These are phyloP conservation scores for Zelostemma sp. DNA, from an alignment of 1,140 invertebrate species.

Conservation along the genomic window DNA sequence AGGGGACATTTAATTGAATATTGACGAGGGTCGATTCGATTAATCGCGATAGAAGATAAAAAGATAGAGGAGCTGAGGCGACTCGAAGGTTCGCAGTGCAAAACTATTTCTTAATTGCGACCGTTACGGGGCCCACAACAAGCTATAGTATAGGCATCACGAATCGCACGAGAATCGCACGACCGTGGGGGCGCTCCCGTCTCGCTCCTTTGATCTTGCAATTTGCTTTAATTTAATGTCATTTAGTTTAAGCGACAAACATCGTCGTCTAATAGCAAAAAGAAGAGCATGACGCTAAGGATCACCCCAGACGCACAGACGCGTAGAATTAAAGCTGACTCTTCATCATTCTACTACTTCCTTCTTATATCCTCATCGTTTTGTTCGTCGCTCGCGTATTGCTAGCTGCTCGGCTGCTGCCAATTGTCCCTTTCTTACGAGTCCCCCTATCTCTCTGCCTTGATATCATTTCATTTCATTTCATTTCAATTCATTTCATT, in stretches of 20 bases:
- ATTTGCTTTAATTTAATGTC: constrained; percentile 31
- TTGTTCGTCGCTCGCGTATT: no score
- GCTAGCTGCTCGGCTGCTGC: no score
- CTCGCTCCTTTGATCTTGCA: constrained; percentile 25
- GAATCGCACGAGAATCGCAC: no score
- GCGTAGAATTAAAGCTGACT: not conserved
- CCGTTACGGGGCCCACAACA: constrained; percentile 12
- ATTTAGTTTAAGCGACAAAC: constrained; percentile 8
- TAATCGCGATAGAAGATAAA: constrained; percentile 29
- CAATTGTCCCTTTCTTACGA: no score
- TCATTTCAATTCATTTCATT: no score
- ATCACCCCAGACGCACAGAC: constrained; percentile 11
- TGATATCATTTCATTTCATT: no score
- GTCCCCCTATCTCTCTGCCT: no score
- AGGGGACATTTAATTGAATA: constrained; percentile 30
- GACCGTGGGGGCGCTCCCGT: constrained; percentile 14
- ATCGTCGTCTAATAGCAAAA: no score
- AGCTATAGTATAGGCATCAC: constrained; percentile 24
- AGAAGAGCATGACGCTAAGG: no score
- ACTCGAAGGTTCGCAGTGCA: constrained; percentile 12
- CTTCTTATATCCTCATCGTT: no score
- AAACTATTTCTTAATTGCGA: constrained; percentile 35
- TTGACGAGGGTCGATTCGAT: constrained; percentile 28
- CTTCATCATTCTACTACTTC: not conserved
- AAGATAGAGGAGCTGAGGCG: no score